Evolutionary conservation across 2,888 invertebrate species (phyloP), one percentile per base, ranked within the genome.

Genomic region (Strigamia crassipes): DNA sequence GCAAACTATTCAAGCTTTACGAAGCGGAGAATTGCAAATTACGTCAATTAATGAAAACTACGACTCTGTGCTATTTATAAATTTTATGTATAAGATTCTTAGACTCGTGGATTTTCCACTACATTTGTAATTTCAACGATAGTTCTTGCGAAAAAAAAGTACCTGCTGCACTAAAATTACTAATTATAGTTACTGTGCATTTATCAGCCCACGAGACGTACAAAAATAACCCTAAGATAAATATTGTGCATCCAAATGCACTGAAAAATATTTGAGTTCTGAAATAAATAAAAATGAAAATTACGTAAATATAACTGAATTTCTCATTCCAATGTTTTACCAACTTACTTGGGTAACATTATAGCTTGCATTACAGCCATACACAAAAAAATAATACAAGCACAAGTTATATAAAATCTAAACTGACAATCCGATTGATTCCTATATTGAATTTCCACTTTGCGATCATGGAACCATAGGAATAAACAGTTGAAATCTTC

Each of bases 401-500:
- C 92, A 86, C 94, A 94, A 0, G 93, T 91, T 82, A 96, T 91
- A 89, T 96, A 96, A 88, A 92, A 94, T 85, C 94, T 93, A 89
- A 95, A 96, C 87, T 94, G 94, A 10, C 92, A 90, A 88, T 97
- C 96, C 1, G 92, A 90, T 87, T 94, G 94, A 84, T 91, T 91
- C 78, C 93, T 90, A 88, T 95, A 97, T 86, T 93, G 92, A 0
- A 90, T 89, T 88, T 97, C 97, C 84, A 94, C 92, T 3, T 90
- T 90, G 42, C 90, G 88, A 84, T 93, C 92, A 82, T 92, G 91
- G 89, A 96, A 97, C 92, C 94, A 94, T 85, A 96, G 91, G 27
- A 94, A 92, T 1, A 94, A 89, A 0, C 94, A 93, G 86, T 93
- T 93, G 87, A 96, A 90, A 84, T 94, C 96, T 86, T 95, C 94